These are phyloP conservation scores for Hirtodrosophila histrioides DNA, from an alignment of 2,888 invertebrate genomes.

Conservation along the genomic window DNA sequence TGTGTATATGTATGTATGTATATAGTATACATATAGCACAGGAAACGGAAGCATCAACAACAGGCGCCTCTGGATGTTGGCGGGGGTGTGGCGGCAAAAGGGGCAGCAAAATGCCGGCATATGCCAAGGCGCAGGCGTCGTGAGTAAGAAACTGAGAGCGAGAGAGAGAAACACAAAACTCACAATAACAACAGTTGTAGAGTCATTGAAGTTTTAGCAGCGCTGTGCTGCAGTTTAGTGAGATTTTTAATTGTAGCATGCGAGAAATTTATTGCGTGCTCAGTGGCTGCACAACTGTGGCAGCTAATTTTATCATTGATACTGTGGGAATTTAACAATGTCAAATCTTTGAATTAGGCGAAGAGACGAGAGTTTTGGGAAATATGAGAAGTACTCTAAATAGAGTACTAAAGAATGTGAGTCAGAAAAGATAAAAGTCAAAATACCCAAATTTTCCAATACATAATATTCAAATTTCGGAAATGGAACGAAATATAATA, in stretches of 20 bases:
- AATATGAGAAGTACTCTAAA: no score
- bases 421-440: no score
- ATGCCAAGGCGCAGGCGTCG: conserved; percentile 64
- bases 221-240: conserved; percentile 9
- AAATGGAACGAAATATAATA: no score
- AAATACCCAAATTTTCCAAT: no score
- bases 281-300: conserved; percentile 30
- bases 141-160: conserved; percentile 14
- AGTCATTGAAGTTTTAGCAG: conserved; percentile 20
- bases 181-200: conserved; percentile 47
- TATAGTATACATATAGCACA: conserved; percentile 26
- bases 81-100: neutral
- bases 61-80: neutral
- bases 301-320: conserved; percentile 17
- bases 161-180: neutral
- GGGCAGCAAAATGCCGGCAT: conserved; percentile 73
- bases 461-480: no score
- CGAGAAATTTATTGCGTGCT: conserved; percentile 33
- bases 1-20: conserved; percentile 21
- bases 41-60: conserved; percentile 52
- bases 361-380: no score
- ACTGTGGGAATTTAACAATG: neutral
- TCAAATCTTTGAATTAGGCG: no score
- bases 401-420: no score
- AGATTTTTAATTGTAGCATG: conserved; percentile 57